Base-by-base conservation (phyloP, 1,140 invertebrate species). In the Caenorhabditis remanei region DNA sequence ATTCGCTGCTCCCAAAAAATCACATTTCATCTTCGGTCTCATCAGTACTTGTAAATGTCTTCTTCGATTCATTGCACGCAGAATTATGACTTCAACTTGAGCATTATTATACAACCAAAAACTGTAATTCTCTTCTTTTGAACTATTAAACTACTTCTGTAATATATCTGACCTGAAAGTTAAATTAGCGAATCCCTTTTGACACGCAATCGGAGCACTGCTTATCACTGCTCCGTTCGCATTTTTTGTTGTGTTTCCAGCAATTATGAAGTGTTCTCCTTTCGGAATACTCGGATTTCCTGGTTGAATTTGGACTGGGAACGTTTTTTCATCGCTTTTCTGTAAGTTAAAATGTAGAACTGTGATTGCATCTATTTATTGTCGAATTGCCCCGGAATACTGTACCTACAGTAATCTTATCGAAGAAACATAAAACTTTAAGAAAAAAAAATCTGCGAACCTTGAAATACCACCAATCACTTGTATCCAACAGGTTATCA, bases 31-130 rank as follows among this genome's bases (percentile, higher is more conserved):
- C 48, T 86, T 46, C 11, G 89, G 89, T 65, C 88, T 83, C 41
- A 84, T 46, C n/a, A 89, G 9, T 24, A 87, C 87, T 82, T 87
- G 87, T 32, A 88, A 53, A 65, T 88, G 83, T 46, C 56, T 43
- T 65, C 87, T 85, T 58, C 87, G 46, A 55, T 85, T 88, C 83
- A 85, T 85, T 32, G 87, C 65, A 14, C 87, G 87, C 9, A 89
- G 82, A 43, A 89, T 79, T 9, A 89, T 61, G 2, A 89, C 89
- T 89, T 89, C 88, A 4, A 89, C 61, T 85, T 89, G 86, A 14
- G 89, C 89, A 50, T 89, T 71, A 61, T 89, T 89, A 65, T 89
- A 89, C 7, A 89, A 63, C 89, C 89, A 89, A 58, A 90, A 89
- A 41, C 88, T 89, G 46, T 87, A 89, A 53, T 9, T 13, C 11